Evolutionary conservation across 2,797 vertebrate genomes (phyloP).

Genomic region (Okamejei kenojei): DNA sequence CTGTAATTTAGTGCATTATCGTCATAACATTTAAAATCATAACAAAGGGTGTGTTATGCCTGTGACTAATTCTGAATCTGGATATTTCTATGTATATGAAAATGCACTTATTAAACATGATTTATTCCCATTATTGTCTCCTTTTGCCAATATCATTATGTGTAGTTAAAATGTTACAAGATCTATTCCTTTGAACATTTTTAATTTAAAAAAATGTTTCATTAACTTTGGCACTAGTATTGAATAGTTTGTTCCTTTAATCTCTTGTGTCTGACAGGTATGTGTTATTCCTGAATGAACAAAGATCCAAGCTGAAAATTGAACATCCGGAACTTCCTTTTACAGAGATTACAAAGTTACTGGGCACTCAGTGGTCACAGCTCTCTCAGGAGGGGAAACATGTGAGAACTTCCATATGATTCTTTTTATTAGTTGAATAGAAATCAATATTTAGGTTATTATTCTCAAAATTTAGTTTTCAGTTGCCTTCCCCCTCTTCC

Average conservation of each 20-base stretch:
- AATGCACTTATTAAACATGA: no score
- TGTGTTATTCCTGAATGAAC: slow-evolving; percentile 43
- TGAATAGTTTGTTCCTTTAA: slow-evolving; percentile 31
- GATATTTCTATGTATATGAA: no score
- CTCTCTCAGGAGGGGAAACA: slow-evolving; percentile 44
- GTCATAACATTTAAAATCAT: no score
- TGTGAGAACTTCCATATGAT: background rate
- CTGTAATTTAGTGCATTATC: no score
- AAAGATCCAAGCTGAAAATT: slow-evolving; percentile 44
- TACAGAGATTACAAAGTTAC: slow-evolving; percentile 43
- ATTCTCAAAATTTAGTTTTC: background rate
- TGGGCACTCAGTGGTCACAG: slow-evolving; percentile 42
- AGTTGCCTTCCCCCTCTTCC: background rate
- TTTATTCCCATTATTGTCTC: no score
- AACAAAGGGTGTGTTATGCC: no score
- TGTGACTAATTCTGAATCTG: no score
- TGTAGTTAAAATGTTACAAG: background rate
- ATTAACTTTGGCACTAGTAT: background rate
- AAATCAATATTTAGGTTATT: background rate
- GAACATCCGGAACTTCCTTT: slow-evolving; percentile 44
- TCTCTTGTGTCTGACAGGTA: slow-evolving; percentile 42
- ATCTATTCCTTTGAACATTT: background rate
- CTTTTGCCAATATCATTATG: background rate
- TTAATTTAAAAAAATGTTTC: background rate
- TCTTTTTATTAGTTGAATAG: background rate